Conservation (phyloP, 1,140 invertebrate genomes). For the Lordiphosa mommai region DNA sequence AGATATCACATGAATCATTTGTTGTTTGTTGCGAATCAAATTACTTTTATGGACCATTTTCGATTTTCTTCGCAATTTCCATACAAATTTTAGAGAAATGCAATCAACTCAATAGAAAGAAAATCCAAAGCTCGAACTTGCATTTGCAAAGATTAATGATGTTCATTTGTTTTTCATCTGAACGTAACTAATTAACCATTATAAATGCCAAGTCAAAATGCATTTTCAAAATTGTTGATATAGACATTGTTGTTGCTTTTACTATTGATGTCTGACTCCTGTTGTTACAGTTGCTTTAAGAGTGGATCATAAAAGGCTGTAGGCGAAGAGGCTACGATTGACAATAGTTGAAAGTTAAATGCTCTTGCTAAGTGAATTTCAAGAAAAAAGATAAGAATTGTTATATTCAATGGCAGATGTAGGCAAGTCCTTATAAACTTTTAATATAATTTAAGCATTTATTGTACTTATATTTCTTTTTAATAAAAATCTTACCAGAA, state of each 20-base stretch:
- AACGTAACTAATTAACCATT: conserved; percentile 53
- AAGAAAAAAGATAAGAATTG: too few relatives aligned
- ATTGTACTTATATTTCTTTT: too few relatives aligned
- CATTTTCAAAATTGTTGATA: conserved; percentile 28
- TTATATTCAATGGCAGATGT: too few relatives aligned
- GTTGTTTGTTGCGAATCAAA: conserved; percentile 14
- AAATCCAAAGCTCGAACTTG: conserved; percentile 26
- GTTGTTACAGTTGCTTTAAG: conserved; percentile 4
- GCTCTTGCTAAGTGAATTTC: background rate
- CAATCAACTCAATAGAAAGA: conserved; percentile 23
- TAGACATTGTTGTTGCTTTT: conserved; percentile 2
- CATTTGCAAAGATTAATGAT: conserved; percentile 37
- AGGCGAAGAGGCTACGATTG: background rate
- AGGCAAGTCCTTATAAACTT: too few relatives aligned
- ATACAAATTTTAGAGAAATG: conserved; percentile 13
- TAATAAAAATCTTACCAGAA: too few relatives aligned
- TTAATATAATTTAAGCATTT: too few relatives aligned
- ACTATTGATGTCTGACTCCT: background rate
- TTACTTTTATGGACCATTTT: conserved; percentile 36
- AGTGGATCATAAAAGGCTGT: conserved; percentile 2
- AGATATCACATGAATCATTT: too few relatives aligned
- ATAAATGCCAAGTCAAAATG: conserved; percentile 49
- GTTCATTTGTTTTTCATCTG: conserved; percentile 13
- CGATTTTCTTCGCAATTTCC: conserved; percentile 30
- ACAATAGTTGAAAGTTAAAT: background rate